These are phyloP conservation scores for Gryllus bimaculatus DNA, from an alignment of 1,140 invertebrate species.

Conservation along the genomic window DNA sequence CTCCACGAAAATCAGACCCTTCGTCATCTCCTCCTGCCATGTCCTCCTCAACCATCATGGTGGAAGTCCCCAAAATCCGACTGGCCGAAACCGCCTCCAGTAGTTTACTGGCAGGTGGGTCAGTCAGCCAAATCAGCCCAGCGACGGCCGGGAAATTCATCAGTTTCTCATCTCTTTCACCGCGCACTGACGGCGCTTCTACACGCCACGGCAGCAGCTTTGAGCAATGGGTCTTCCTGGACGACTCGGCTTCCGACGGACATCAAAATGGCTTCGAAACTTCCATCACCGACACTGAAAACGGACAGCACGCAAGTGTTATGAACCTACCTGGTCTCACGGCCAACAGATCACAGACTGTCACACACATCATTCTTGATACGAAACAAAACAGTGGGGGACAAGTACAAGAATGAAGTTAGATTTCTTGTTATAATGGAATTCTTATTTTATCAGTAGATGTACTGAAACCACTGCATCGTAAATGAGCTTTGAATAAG, in stretches of 20 bases:
- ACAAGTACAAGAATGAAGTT: background rate
- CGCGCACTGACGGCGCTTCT: background rate
- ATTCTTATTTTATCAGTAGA: too few relatives aligned
- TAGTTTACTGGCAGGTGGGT: background rate
- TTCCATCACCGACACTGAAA: conserved; percentile 22
- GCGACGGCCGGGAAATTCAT: conserved; percentile 11
- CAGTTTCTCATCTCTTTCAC: conserved; percentile 17
- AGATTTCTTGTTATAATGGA: too few relatives aligned
- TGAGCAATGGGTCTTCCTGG: conserved; percentile 29
- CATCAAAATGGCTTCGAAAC: conserved; percentile 18
- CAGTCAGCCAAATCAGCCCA: background rate
- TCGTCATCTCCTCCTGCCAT: background rate
- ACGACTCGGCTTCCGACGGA: conserved; percentile 19
- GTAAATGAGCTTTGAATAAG: too few relatives aligned
- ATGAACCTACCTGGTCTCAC: conserved; percentile 24
- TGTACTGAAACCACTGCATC: too few relatives aligned
- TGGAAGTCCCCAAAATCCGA: background rate
- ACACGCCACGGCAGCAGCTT: conserved; percentile 23
- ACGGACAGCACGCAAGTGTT: conserved; percentile 24
- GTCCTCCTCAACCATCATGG: background rate
- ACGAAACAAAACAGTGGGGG: conserved; percentile 9
- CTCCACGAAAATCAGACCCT: conserved; percentile 20
- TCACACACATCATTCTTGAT: conserved; percentile 27
- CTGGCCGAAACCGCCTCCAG: background rate
- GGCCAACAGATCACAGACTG: conserved; percentile 23